Evolutionary conservation across 37 sponge, comb jelly and placozoan genomes (phyloP).

Genomic region (Spongilla lacustris): DNA sequence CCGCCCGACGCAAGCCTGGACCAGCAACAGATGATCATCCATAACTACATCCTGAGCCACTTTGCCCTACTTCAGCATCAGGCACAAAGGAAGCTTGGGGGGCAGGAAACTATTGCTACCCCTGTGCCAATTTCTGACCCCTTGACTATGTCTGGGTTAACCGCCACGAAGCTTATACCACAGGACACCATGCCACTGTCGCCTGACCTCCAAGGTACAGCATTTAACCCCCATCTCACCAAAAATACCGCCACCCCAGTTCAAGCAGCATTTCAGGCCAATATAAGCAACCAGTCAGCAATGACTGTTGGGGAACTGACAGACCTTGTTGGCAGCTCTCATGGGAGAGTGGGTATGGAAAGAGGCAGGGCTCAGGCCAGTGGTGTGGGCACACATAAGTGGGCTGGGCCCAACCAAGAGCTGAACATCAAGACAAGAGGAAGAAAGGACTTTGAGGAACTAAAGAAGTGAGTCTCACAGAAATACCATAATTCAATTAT

Average conservation of each 20-base stretch:
- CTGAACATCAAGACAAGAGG: background rate
- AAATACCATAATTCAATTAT: background rate
- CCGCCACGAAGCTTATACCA: background rate
- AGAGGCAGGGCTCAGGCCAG: background rate
- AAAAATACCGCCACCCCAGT: background rate
- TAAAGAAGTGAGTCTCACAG: constrained; percentile 17
- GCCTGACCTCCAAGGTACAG: background rate
- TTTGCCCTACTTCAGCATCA: constrained; percentile 32
- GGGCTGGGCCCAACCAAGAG: constrained; percentile 2
- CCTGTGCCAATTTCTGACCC: background rate
- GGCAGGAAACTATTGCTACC: background rate
- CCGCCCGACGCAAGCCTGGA: constrained; percentile 39
- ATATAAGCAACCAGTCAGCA: background rate
- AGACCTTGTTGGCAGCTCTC: background rate
- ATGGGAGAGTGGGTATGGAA: background rate
- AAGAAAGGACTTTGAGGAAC: background rate
- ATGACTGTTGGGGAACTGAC: background rate
- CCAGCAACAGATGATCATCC: constrained; percentile 51
- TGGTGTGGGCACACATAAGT: background rate
- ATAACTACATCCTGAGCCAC: constrained; percentile 40
- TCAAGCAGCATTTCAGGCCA: background rate
- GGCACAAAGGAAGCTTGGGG: background rate
- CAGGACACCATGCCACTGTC: background rate
- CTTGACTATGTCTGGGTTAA: background rate
- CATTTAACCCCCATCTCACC: background rate